Conservation (phyloP, 1,140 invertebrate species). For the Drosophila chauvacae region DNA sequence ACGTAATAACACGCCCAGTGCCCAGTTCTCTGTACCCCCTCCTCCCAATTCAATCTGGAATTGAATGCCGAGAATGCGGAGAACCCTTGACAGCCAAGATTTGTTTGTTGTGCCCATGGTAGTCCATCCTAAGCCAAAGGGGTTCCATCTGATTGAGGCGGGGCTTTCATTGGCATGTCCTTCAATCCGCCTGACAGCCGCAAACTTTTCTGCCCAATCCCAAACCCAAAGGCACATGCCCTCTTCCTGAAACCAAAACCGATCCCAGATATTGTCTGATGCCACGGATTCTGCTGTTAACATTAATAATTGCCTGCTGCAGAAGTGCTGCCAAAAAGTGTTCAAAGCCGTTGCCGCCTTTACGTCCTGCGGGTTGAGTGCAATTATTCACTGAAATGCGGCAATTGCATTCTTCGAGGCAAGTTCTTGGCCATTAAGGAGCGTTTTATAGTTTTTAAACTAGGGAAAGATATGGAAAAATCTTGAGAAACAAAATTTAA, state of each 20-base stretch:
- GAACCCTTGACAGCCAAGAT: constrained; percentile 70
- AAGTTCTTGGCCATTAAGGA: background rate
- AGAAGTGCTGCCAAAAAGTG: constrained; percentile 16
- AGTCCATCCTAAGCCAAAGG: constrained; percentile 42
- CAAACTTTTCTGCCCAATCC: constrained; percentile 28
- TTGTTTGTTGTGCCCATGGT: constrained; percentile 56
- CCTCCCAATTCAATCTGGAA: constrained; percentile 36
- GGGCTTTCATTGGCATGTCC: constrained; percentile 55
- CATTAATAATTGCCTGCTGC: constrained; percentile 35
- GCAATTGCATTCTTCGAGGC: constrained; percentile 15
- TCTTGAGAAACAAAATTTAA: background rate
- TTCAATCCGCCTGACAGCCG: constrained; percentile 53
- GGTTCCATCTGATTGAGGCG: constrained; percentile 58
- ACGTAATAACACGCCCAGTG: constrained; percentile 10
- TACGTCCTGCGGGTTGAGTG: constrained; percentile 12
- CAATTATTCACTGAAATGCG: constrained; percentile 29
- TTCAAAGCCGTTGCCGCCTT: constrained; percentile 25
- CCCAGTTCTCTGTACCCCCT: background rate
- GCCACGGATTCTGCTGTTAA: constrained; percentile 21
- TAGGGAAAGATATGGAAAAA: background rate
- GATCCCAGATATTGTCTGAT: background rate
- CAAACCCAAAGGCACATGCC: background rate
- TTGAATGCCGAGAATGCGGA: constrained; percentile 61
- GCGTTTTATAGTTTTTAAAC: too few species aligned
- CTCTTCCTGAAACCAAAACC: background rate